A percentile compares a stretch with the other conserved stretches of the same genome.
These are phyloP conservation scores for Empidonax traillii DNA, from an alignment of 2,113 vertebrate genomes.

Conservation along the genomic window DNA sequence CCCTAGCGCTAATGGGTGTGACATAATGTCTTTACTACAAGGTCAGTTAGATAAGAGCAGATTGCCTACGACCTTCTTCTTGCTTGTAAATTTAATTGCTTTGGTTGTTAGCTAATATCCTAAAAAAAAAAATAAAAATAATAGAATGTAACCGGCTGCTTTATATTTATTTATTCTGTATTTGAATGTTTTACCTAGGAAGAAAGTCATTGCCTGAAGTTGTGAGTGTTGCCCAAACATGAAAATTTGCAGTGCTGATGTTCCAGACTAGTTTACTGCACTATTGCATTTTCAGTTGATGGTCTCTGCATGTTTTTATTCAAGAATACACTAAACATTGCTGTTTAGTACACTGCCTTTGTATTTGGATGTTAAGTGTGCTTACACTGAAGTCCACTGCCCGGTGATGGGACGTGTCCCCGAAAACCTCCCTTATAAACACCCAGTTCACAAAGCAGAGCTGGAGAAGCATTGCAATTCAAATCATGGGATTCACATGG, in stretches of 20 bases:
- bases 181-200: slow-evolving; percentile 40
- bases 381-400: slow-evolving; percentile 21
- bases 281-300: slow-evolving; percentile 42
- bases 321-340: slow-evolving; percentile 9
- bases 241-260: slow-evolving; percentile 3
- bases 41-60: neutral
- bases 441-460: slow-evolving; percentile 35
- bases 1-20: neutral
- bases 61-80: neutral
- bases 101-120: neutral
- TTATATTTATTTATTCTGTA: slow-evolving; percentile 33
- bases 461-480: slow-evolving; percentile 38
- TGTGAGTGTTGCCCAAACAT: neutral
- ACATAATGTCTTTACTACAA: neutral
- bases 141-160: neutral
- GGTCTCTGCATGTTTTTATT: slow-evolving; percentile 49
- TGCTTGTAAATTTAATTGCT: slow-evolving; percentile 17
- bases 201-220: slow-evolving; percentile 34
- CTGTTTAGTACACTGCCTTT: slow-evolving; percentile 4
- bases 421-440: neutral
- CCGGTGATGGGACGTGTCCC: neutral
- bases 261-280: slow-evolving; percentile 15
- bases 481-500: slow-evolving; percentile 40
- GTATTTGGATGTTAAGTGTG: slow-evolving; percentile 24
- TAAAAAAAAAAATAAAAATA: neutral